Evolutionary conservation across 2,113 vertebrate species (phyloP), one percentile per base, ranked within the genome.

Genomic region (Cairina moschata): DNA sequence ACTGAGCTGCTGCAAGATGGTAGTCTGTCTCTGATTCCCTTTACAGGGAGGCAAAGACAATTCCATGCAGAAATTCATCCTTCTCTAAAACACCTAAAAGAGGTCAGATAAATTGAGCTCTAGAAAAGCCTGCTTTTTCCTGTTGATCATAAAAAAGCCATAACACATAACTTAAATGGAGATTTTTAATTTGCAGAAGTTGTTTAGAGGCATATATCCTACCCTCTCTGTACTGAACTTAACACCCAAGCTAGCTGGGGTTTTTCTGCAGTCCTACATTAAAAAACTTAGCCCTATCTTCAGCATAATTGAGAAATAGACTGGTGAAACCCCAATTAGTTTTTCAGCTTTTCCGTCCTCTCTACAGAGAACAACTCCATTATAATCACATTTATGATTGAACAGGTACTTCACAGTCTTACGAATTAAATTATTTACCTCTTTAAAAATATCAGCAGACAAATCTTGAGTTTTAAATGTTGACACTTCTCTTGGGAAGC

Each of bases 371-470:
- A 6, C 26, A 86, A 56, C 26, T 83, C 65, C 48, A 18, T 52
- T 86, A 44, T 65, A 81, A 76, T 80, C 54, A 40, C 11, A 42
- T 60, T 91, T 82, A 46, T 76, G 73, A 75, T 86, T 91, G 54
- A 89, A 73, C 54, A 79, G 69, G n/a, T 92, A 73, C 62, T 72
- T 92, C 74, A 76, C 68, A 72, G 29, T 56, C 34, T 81, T 90
- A 59, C 69, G 40, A 90, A 90, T 84, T 79, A 86, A 90, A 84
- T 88, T 94, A 87, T 92, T 92, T 95, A 74, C 77, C 66, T 65
- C 34, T 93, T 92, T 55, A 86, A 93, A 89, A 82, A 69, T 82
- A 94, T 82, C 83, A 69, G 34, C 66, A 55, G 73, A 73, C 15
- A 86, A 84, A 94, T 84, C 73, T 84, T 65, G 54, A 79, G 54